Base-by-base conservation (phyloP, 2,888 invertebrate species). In the Zygothrica quintamaculata region DNA sequence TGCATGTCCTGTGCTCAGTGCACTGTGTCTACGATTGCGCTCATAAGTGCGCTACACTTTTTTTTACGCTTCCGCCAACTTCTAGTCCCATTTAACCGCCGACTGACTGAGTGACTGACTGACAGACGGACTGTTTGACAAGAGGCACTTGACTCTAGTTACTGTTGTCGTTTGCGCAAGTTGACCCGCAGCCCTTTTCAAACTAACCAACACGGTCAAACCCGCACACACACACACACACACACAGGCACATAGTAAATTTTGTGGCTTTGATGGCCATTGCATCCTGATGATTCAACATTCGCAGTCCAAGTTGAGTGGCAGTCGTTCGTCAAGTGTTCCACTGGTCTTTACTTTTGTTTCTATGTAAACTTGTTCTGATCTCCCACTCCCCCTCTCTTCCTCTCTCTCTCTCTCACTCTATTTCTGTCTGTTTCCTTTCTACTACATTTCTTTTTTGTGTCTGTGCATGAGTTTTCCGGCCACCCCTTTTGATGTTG, bases 131-230 rank as follows among this genome's bases (percentile, higher is more conserved):
- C 42, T 61, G 55, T 37, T 29, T 52, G 70, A 62, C 65, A 71
- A 74, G 74, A 59, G 80, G 40, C 74, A 66, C 81, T 84, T 60
- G 67, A 85, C 71, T 67, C 71, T 68, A 65, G 84, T 76, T 76
- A 72, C 77, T 79, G 70, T 74, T 76, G 78, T 68, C 57, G 60
- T 43, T 66, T 43, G 43, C 47, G 56, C 69, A 64, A 59, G 69
- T 69, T 69, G 74, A 73, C 69, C 69, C 43, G 69, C 57, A 37
- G 15, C 34, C 33, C 67, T 53, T 65, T 77, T 77, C 53, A 71
- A 75, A 65, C 78, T 66, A 66, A 69, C 78, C 73, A 81, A 50
- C 55, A 58, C 46, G n/a, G 33, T 39, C 51, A 55, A n/a, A 29
- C 16, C n/a, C 18, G 51, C 47, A 51, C 25, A 58, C 22, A 61